Base-by-base conservation (phyloP, 1,140 invertebrate species). In the Cephus cinctus region DNA sequence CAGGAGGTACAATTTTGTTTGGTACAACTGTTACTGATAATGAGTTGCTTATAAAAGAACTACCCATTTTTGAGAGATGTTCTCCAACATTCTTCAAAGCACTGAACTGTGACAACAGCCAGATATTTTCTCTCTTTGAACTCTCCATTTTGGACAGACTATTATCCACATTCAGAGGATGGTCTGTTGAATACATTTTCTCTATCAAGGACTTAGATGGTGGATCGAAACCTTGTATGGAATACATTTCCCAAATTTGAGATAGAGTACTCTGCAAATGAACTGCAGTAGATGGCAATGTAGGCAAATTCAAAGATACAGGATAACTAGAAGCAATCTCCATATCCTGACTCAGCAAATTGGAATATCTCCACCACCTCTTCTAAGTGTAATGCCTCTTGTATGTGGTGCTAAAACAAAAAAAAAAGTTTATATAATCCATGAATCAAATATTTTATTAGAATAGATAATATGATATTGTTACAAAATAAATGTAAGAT, bases 11-110 rank as follows among this genome's bases (percentile, higher is more conserved):
- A n/a, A 62, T 47, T n/a, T 59, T 56, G 23, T 64, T 59, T 9
- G 59, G 49, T 5, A 70, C 62, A 11, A 70, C 47, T 2, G 63
- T 68, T 4, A 68, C 63, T 2, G 60, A 68, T 5, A 68, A 41
- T 0, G 59, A 49, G 43, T 52, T 56, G 39, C 59, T 60, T 32
- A 57, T 52, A 4, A 63, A 50, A 0, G 54, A 48, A 11, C 27
- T 43, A n/a, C 58, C 50, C 9, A 58, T 47, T 51, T 56, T 60
- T 14, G 21, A 42, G 9, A 59, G 16, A 21, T 53, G 51, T n/a
- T 58, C 58, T n/a, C 49, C 50, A 0, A 69, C 11, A 25, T 50
- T 66, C 0, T 46, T 52, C 5, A 61, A 18, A n/a, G 54, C 47
- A 5, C 51, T 54, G 12, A 57, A 53, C 20, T 57, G 46, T 5